Evolutionary conservation across 2,113 vertebrate genomes (phyloP), one percentile per base, ranked within the genome.

Genomic region (Dicerorhinus sumatrensis): DNA sequence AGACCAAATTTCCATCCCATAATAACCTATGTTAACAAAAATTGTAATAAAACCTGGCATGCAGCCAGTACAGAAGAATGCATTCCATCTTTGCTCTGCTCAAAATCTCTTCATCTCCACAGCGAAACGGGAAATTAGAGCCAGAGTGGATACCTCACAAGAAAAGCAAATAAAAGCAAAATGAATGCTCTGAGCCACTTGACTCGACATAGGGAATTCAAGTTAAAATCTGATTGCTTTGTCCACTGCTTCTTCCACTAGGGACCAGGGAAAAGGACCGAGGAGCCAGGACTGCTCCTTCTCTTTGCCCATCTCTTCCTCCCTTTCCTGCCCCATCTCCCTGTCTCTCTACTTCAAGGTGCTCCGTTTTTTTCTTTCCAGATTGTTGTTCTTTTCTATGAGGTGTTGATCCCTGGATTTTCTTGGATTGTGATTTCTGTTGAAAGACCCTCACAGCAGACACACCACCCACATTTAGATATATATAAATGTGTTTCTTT

Each of bases 91-190:
- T 95, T 54, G 96, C 89, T 97, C 87, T 90, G 92, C 95, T 98
- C 98, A 98, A 87, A 99, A 98, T 98, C 98, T 99, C 98, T 98
- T 98, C 96, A 98, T 99, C 98, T 98, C 97, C 94, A 97, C 97
- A 98, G 97, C 96, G 98, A 98, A 98, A 98, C 60, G 93, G 98
- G 97, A 98, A 98, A 98, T 98, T 97, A 98, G 97, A 98, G 96
- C 97, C 98, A 98, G 89, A 98, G 92, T 97, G 95, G 97, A 98
- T 97, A 98, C 94, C 98, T 98, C 96, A 48, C 94, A 98, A 98
- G 98, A 97, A 98, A 98, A 98, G 97, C 98, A 98, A 98, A 98
- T 98, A 98, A 97, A 98, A 98, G 98, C 96, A 96, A 98, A 98
- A 98, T 96, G 94, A 98, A 98, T 95, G 97, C 97, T 98, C 97